These are phyloP conservation scores for Conchocele bisecta DNA, from an alignment of 2,888 invertebrate genomes.

Conservation along the genomic window DNA sequence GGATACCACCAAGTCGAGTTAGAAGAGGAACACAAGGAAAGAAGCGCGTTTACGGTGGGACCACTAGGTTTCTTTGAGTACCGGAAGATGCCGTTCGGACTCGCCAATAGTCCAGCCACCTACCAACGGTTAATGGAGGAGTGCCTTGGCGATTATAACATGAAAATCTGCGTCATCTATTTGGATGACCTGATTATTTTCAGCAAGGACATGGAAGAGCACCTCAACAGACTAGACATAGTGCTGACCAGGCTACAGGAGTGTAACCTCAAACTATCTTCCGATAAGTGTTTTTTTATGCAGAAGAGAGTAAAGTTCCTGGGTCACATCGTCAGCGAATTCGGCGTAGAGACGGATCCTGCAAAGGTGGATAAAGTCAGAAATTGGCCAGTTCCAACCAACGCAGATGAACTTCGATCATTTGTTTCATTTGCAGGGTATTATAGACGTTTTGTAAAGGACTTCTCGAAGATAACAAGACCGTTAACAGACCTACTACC, in stretches of 20 bases:
- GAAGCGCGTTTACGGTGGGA: no score
- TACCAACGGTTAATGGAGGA: conserved; percentile 55
- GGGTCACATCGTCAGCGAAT: conserved; percentile 28
- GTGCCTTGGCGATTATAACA: no score
- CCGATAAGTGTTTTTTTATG: conserved; percentile 27
- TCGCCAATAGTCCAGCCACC: conserved; percentile 28
- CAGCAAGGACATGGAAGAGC: conserved; percentile 32
- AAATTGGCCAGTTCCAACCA: conserved; percentile 8
- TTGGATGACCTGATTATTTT: conserved; percentile 60
- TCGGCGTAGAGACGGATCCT: conserved; percentile 9
- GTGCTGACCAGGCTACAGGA: conserved; percentile 34
- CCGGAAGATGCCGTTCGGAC: no score
- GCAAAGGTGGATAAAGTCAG: conserved; percentile 2
- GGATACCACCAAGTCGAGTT: no score
- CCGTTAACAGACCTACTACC: not conserved
- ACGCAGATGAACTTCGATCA: conserved; percentile 2
- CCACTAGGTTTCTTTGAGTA: no score
- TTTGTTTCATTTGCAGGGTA: conserved; percentile 11
- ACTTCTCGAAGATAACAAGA: not conserved
- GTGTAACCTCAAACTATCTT: conserved; percentile 34
- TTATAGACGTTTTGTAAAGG: conserved; percentile 5
- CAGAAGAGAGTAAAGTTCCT: conserved; percentile 38
- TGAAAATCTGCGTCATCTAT: conserved; percentile 43
- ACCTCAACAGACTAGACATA: conserved; percentile 29
- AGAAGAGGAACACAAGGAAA: no score